Percentiles rank a stretch among this genome's conserved stretches.
These are phyloP conservation scores for Andricus curvator DNA, from an alignment of 2,888 invertebrate genomes.

Conservation along the genomic window DNA sequence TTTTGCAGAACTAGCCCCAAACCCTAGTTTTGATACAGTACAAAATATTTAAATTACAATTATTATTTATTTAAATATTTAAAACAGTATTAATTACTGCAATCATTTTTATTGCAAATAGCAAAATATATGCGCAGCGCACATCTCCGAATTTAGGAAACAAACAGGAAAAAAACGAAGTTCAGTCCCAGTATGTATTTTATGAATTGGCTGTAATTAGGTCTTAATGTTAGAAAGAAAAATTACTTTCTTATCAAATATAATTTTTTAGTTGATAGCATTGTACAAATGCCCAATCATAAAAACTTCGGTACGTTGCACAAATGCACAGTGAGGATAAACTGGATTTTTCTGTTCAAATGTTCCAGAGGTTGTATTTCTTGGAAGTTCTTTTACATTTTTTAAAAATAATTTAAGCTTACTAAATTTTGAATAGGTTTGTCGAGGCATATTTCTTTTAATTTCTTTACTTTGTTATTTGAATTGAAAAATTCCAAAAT, in stretches of 20 bases:
- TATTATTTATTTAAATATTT: not conserved
- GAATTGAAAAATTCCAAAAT: too few species aligned
- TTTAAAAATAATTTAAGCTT: too few species aligned
- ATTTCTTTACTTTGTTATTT: too few species aligned
- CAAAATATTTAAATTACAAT: not conserved
- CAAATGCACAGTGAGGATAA: too few species aligned
- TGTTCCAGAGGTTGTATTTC: too few species aligned
- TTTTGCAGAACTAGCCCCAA: not conserved
- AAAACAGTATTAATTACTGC: not conserved
- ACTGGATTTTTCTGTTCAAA: too few species aligned
- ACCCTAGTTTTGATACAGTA: not conserved
- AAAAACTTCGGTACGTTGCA: not conserved
- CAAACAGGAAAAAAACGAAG: not conserved
- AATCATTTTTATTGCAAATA: not conserved
- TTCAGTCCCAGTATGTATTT: not conserved
- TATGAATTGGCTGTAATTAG: not conserved
- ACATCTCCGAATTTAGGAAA: not conserved
- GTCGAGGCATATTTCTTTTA: too few species aligned
- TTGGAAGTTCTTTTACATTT: too few species aligned
- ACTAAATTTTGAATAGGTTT: too few species aligned
- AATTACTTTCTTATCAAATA: not conserved
- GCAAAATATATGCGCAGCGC: not conserved
- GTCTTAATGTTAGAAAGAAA: not conserved
- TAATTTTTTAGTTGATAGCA: not conserved
- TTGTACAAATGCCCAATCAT: not conserved